These are phyloP conservation scores for Drosophila lacertosa DNA, from an alignment of 1,140 invertebrate species.

Conservation along the genomic window DNA sequence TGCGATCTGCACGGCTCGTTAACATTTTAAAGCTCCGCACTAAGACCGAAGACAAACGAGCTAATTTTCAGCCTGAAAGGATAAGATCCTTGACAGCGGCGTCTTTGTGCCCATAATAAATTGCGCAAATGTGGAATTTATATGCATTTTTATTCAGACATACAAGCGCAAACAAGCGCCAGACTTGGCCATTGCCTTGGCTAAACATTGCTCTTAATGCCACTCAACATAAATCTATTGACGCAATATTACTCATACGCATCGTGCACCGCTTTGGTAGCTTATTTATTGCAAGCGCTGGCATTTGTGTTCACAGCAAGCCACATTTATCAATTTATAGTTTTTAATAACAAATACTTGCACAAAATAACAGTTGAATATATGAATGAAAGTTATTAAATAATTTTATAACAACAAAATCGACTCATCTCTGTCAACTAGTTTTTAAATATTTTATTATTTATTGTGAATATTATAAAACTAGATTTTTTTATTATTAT, in stretches of 20 bases:
- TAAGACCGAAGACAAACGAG: conserved; percentile 75
- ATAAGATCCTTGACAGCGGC: conserved; percentile 37
- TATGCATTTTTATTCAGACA: conserved; percentile 78
- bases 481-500: no score
- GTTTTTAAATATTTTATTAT: no score
- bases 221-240: conserved; percentile 71
- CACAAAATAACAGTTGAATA: no score
- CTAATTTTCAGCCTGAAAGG: conserved; percentile 67
- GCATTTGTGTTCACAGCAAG: conserved; percentile 37
- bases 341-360: no score
- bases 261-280: conserved; percentile 55
- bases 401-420: no score
- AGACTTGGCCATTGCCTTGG: conserved; percentile 12
- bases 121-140: conserved; percentile 71
- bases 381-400: no score
- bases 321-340: conserved; percentile 47
- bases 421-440: no score
- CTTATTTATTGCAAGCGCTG: conserved; percentile 32
- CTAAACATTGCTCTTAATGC: conserved; percentile 13
- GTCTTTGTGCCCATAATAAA: conserved; percentile 62
- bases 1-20: conserved; percentile 32
- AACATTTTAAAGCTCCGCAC: conserved; percentile 55
- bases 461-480: no score
- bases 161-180: conserved; percentile 52
- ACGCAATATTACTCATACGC: conserved; percentile 77